phyloP scores from a whole-genome alignment of 2,113 vertebrate genomes.

The Dermatemys mawii region DNA sequence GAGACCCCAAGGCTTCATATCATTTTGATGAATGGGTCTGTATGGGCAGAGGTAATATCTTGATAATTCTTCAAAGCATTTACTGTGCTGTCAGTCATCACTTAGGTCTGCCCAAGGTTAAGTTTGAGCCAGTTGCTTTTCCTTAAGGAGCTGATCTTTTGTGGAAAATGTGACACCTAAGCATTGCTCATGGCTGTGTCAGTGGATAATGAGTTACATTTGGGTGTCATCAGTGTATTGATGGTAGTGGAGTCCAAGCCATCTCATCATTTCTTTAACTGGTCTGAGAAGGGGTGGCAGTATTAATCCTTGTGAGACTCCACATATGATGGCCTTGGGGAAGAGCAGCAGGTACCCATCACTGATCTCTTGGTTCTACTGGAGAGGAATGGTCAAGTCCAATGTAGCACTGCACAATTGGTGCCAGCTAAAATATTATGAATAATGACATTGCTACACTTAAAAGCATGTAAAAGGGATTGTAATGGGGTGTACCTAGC shows the following conservation, averaged over 20 bases:
- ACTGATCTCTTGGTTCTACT: too few relatives aligned
- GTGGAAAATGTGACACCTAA: background rate
- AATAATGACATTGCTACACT: background rate
- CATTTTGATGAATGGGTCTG: too few relatives aligned
- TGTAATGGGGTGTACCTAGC: too few relatives aligned
- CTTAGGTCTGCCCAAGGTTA: background rate
- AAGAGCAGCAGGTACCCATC: background rate
- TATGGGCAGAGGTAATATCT: background rate
- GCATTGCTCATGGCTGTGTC: background rate
- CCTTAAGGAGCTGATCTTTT: background rate
- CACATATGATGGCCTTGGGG: background rate
- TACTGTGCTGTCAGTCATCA: background rate
- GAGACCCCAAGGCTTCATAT: too few relatives aligned
- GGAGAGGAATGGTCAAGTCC: background rate
- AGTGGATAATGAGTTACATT: background rate
- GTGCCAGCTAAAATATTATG: background rate
- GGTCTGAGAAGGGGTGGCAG: background rate
- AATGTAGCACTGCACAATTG: background rate
- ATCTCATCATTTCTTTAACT: background rate
- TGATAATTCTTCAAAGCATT: background rate
- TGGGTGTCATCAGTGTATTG: background rate
- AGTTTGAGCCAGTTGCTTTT: too few relatives aligned
- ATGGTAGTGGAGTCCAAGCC: background rate
- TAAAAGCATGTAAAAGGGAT: background rate
- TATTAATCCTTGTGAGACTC: background rate